These are phyloP conservation scores for Orientallactaga sibirica DNA, from an alignment of 2,797 vertebrate species.

Conservation along the genomic window DNA sequence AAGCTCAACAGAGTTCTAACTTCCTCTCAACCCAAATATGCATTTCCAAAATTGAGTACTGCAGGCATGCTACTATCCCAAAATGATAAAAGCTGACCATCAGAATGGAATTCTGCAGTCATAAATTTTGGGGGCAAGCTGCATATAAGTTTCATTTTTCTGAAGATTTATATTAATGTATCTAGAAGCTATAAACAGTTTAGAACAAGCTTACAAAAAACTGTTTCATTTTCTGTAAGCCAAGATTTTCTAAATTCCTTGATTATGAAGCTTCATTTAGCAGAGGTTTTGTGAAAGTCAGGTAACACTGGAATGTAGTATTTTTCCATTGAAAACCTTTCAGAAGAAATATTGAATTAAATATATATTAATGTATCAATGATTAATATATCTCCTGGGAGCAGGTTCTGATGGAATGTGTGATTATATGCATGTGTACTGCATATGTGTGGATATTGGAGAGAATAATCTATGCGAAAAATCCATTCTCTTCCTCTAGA, in stretches of 20 bases:
- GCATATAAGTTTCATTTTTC: neutral
- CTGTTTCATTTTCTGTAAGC: constrained; percentile 20
- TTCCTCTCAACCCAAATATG: neutral
- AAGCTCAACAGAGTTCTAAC: neutral
- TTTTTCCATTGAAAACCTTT: constrained; percentile 4
- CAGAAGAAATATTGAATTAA: constrained; percentile 23
- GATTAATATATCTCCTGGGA: neutral
- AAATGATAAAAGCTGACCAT: constrained; percentile 23
- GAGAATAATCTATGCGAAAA: neutral
- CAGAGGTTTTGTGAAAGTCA: neutral
- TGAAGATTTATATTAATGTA: neutral
- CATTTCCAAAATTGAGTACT: neutral
- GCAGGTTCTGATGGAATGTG: neutral
- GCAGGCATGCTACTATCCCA: neutral
- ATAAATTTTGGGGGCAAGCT: neutral
- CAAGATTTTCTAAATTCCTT: neutral
- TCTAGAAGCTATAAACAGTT: neutral
- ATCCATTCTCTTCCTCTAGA: neutral
- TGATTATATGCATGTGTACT: neutral
- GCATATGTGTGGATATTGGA: neutral
- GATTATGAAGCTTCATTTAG: neutral
- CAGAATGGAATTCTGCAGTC: neutral
- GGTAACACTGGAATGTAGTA: neutral
- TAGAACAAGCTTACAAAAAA: neutral
- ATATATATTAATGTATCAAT: neutral